Percentiles rank a stretch among this genome's conserved stretches.
phyloP scores from a whole-genome alignment of 2,888 invertebrate genomes.

The Elysia crispata region DNA sequence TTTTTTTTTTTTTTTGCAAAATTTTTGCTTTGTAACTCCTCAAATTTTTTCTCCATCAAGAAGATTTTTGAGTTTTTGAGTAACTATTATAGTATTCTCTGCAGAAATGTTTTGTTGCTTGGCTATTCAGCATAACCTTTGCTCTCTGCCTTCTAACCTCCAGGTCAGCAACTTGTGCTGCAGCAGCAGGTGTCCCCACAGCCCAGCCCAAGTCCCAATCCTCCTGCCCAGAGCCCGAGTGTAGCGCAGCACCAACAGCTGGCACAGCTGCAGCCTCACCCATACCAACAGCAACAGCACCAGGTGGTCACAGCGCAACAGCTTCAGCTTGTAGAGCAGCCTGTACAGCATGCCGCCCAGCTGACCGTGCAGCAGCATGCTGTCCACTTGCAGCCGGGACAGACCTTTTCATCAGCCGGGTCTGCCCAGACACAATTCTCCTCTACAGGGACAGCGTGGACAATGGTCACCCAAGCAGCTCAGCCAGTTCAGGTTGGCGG shows the following conservation, averaged over 20 bases:
- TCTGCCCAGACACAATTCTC: conserved; percentile 13
- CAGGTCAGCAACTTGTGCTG: conserved; percentile 66
- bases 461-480: neutral
- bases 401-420: conserved; percentile 53
- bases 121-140: too few relatives aligned
- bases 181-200: conserved; percentile 62
- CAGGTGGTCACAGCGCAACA: conserved; percentile 23
- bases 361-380: conserved; percentile 15
- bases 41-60: too few relatives aligned
- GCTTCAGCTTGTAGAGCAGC: conserved; percentile 29
- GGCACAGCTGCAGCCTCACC: too few relatives aligned
- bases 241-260: conserved; percentile 4
- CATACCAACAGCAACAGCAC: neutral
- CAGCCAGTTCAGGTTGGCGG: neutral
- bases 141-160: too few relatives aligned
- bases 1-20: too few relatives aligned
- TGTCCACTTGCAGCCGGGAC: conserved; percentile 38
- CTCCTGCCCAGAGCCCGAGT: conserved; percentile 47
- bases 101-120: too few relatives aligned
- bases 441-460: neutral
- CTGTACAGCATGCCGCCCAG: conserved; percentile 45
- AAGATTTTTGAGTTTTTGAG: too few relatives aligned
- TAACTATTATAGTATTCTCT: too few relatives aligned
- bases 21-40: too few relatives aligned
- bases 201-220: conserved; percentile 58